phyloP scores from a whole-genome alignment of 2,797 vertebrate genomes.

The Hoplostethus mediterraneus region DNA sequence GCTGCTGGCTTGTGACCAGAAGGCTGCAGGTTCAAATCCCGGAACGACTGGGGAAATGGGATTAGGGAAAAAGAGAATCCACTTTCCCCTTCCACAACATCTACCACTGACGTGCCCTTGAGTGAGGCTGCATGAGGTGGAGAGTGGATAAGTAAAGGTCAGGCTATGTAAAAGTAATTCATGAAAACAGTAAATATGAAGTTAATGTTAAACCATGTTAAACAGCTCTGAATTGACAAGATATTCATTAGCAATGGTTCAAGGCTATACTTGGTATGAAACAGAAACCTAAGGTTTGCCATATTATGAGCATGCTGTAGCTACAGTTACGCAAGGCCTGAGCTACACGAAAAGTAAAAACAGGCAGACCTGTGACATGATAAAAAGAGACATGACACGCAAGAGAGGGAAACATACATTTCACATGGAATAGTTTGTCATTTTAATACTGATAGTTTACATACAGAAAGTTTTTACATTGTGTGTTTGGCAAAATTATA shows the following conservation, averaged over 20 bases:
- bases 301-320: background rate
- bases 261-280: background rate
- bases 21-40: constrained; percentile 2
- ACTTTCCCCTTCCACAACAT: background rate
- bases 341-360: background rate
- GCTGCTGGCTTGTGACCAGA: background rate
- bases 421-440: constrained; percentile 46
- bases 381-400: constrained; percentile 2
- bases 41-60: background rate
- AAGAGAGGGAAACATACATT: background rate
- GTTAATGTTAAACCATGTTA: no score
- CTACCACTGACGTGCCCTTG: background rate
- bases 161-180: no score
- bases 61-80: background rate
- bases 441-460: constrained; percentile 65
- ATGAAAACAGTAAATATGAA: no score
- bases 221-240: no score
- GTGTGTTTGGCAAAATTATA: constrained; percentile 25
- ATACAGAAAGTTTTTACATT: constrained; percentile 47
- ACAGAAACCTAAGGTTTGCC: no score
- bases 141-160: no score
- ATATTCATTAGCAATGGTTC: background rate
- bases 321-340: constrained; percentile 4
- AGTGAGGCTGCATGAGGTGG: background rate
- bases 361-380: background rate